Evolutionary conservation across 2,113 vertebrate species (phyloP).

Genomic region (Ellobius talpinus): DNA sequence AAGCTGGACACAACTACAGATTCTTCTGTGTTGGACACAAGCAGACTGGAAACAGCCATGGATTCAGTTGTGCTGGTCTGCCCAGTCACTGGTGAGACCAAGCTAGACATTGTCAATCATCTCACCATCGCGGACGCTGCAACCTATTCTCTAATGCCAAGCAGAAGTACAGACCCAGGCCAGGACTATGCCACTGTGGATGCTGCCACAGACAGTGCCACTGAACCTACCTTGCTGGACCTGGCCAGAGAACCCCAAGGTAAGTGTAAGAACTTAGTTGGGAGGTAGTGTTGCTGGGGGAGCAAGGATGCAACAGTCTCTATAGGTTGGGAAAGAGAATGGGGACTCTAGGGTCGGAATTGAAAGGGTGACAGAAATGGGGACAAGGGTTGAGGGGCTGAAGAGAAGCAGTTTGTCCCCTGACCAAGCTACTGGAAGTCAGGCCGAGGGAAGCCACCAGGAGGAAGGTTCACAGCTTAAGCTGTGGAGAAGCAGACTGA

Average conservation of each 20-base stretch:
- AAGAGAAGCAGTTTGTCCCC: neutral
- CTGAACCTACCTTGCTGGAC: neutral
- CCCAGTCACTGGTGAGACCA: neutral
- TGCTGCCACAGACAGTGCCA: neutral
- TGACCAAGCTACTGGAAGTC: neutral
- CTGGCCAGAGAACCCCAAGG: conserved; percentile 40
- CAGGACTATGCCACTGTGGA: neutral
- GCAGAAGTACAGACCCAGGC: neutral
- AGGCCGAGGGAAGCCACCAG: neutral
- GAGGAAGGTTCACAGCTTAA: neutral
- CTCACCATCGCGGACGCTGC: neutral
- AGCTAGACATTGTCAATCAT: neutral
- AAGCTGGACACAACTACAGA: neutral
- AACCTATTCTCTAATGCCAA: neutral
- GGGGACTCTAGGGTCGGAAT: neutral
- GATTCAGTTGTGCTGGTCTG: neutral
- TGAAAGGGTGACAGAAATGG: neutral
- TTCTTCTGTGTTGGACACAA: neutral
- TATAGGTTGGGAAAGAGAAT: neutral
- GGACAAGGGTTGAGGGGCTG: neutral
- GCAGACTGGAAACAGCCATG: neutral
- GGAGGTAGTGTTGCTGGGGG: neutral
- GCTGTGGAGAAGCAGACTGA: neutral
- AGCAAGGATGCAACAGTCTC: fast-evolving
- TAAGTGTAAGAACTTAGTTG: neutral